phyloP scores from a whole-genome alignment of 2,797 vertebrate genomes.

The Rousettus madagascariensis region DNA sequence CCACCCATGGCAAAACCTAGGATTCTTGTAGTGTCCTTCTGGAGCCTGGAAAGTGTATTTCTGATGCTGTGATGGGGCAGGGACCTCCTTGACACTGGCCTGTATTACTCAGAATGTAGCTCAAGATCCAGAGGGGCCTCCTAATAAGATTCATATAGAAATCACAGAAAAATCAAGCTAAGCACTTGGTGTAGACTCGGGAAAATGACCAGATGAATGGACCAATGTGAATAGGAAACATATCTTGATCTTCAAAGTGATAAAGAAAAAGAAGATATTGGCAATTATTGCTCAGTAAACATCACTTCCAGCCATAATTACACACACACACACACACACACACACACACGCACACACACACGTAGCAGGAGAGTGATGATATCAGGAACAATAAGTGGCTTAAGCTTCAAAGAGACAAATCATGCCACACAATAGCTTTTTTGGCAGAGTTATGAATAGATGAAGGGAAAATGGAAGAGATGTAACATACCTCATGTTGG shows the following conservation, averaged over 20 bases:
- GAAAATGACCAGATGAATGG: slow-evolving; percentile 31
- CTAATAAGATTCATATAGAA: neutral
- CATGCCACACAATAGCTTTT: slow-evolving; percentile 47
- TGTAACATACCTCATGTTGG: slow-evolving; percentile 55
- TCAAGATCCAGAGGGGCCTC: neutral
- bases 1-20: neutral
- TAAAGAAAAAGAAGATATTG: neutral
- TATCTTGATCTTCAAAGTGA: slow-evolving; percentile 10
- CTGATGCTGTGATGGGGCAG: neutral
- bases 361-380: slow-evolving; percentile 49
- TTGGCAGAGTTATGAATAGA: slow-evolving; percentile 67
- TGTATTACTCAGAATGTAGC: neutral
- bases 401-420: slow-evolving; percentile 60
- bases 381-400: slow-evolving; percentile 56
- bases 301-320: neutral
- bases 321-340: too few relatives aligned
- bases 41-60: neutral
- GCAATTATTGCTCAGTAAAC: neutral
- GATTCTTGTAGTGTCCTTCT: neutral
- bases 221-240: neutral
- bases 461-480: slow-evolving; percentile 50
- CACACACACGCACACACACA: neutral
- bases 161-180: slow-evolving; percentile 26
- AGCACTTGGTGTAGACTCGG: slow-evolving; percentile 5
- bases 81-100: neutral